A percentile compares a stretch with the other conserved stretches of the same genome.
These are phyloP conservation scores for Melanostoma mellinum DNA, from an alignment of 2,888 invertebrate species.

Conservation along the genomic window DNA sequence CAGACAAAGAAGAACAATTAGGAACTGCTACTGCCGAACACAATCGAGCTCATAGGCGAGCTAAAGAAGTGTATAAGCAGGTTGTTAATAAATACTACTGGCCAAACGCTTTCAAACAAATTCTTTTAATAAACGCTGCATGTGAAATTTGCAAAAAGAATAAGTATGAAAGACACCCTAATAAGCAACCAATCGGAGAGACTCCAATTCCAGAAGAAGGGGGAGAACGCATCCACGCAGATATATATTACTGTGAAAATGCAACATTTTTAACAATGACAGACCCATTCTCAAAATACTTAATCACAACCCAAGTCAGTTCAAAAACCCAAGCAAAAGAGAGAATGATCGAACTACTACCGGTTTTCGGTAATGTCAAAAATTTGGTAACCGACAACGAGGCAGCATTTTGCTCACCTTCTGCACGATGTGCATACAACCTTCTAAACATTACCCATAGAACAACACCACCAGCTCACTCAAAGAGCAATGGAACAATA, in stretches of 20 bases:
- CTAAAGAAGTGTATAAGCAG: slow-evolving; percentile 24
- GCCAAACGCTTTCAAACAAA: slow-evolving; percentile 19
- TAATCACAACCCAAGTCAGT: slow-evolving; percentile 7
- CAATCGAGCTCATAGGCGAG: slow-evolving; percentile 28
- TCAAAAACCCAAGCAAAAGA: slow-evolving; percentile 2
- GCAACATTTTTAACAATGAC: slow-evolving; percentile 17
- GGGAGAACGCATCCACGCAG: slow-evolving; percentile 20
- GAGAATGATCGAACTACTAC: slow-evolving; percentile 6
- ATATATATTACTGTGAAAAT: slow-evolving; percentile 16
- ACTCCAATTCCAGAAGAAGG: slow-evolving; percentile 12
- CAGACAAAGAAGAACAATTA: slow-evolving; percentile 20
- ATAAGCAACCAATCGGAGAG: slow-evolving; percentile 31
- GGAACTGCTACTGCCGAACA: slow-evolving; percentile 1
- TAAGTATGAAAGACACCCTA: slow-evolving; percentile 21
- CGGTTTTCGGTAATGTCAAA: slow-evolving; percentile 1
- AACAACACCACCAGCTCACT: neutral
- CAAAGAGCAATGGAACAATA: slow-evolving; percentile 13
- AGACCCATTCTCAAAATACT: slow-evolving; percentile 3
- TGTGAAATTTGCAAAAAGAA: slow-evolving; percentile 25
- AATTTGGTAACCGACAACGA: neutral
- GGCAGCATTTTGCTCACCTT: neutral
- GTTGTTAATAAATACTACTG: slow-evolving; percentile 25
- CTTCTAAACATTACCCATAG: too few species aligned
- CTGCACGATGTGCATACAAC: too few species aligned
- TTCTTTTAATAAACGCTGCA: slow-evolving; percentile 11